A percentile compares a stretch with the other conserved stretches of the same genome.
Conservation (phyloP, 2,797 vertebrate genomes). For the Pseudochirops cupreus region DNA sequence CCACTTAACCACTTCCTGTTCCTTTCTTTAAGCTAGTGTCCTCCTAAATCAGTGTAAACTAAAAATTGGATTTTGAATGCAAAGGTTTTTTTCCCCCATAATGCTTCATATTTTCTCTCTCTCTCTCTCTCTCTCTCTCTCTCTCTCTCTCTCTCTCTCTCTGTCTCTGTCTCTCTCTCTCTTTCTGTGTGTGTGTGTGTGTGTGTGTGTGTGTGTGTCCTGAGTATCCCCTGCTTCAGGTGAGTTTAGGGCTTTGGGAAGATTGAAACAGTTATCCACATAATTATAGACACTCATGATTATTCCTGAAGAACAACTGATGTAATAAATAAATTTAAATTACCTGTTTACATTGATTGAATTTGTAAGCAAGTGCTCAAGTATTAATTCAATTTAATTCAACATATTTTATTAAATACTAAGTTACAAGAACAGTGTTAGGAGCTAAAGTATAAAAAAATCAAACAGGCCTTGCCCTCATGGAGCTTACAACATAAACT, state of each 20-base stretch:
- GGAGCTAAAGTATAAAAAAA: too few relatives aligned
- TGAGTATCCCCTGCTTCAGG: constrained; percentile 23
- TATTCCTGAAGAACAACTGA: constrained; percentile 19
- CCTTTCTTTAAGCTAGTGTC: background rate
- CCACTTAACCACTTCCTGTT: background rate
- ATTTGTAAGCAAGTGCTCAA: background rate
- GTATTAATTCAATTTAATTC: background rate
- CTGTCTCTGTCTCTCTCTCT: too few relatives aligned
- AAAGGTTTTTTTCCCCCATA: constrained; percentile 22
- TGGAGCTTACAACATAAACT: too few relatives aligned
- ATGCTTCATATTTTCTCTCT: background rate
- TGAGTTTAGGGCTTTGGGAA: background rate
- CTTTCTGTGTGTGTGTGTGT: background rate
- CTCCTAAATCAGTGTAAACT: background rate
- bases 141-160: too few relatives aligned
- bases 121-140: too few relatives aligned
- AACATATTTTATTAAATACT: background rate
- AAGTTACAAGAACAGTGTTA: too few relatives aligned
- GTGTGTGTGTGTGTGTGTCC: background rate
- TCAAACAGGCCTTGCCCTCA: too few relatives aligned
- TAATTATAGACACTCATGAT: constrained; percentile 38
- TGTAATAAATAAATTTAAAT: background rate
- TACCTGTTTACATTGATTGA: constrained; percentile 8
- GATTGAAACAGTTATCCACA: background rate
- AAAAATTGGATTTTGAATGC: constrained; percentile 18